These are phyloP conservation scores for Chloropsis hardwickii DNA, from an alignment of 2,113 vertebrate genomes.

Conservation along the genomic window DNA sequence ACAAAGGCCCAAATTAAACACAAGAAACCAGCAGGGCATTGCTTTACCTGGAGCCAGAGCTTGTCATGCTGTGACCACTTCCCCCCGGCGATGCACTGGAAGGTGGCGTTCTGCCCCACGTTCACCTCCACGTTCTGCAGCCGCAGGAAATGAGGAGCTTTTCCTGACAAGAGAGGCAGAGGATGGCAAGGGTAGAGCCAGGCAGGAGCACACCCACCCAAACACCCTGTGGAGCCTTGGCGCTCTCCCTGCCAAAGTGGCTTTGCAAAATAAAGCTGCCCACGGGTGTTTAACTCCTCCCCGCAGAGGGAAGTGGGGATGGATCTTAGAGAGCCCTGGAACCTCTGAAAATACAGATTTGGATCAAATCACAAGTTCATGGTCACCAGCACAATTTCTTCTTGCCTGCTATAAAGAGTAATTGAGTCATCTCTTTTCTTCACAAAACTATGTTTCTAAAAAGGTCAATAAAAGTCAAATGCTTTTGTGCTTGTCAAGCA, in stretches of 20 bases:
- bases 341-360: not conserved
- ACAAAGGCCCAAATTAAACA: rapidly evolving
- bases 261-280: not conserved
- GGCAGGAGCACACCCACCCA: not conserved
- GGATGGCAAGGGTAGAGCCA: not conserved
- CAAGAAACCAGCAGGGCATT: rapidly evolving
- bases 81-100: constrained; percentile 94
- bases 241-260: not conserved
- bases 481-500: not conserved
- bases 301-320: not conserved
- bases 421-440: not conserved
- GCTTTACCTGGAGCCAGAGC: constrained; percentile 89
- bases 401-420: not conserved
- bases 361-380: not conserved
- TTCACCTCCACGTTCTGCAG: constrained; percentile 98
- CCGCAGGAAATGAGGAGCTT: constrained; percentile 95
- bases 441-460: not conserved
- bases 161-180: constrained; percentile 77
- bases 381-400: not conserved
- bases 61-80: constrained; percentile 98
- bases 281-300: not conserved
- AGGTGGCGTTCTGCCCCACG: constrained; percentile 93
- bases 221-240: not conserved
- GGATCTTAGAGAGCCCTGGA: not conserved
- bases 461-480: not conserved